A percentile compares a stretch with the other conserved stretches of the same genome.
phyloP scores from a whole-genome alignment of 2,888 invertebrate genomes.

The Caprella mutica region DNA sequence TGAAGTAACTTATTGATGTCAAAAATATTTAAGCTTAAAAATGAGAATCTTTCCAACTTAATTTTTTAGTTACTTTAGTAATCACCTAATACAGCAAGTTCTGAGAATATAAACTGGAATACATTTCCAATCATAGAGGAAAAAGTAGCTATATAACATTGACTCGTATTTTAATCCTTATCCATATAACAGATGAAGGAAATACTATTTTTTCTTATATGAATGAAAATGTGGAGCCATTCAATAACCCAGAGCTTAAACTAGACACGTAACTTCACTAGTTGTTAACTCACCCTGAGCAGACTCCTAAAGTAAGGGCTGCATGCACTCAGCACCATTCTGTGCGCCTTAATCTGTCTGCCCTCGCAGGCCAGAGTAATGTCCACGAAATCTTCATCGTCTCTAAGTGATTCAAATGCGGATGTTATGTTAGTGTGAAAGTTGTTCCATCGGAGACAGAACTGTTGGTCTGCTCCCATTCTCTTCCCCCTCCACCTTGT shows the following conservation, averaged over 20 bases:
- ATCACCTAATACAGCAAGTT: background rate
- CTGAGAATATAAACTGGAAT: background rate
- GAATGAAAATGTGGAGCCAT: too few species aligned
- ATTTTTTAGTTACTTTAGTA: too few species aligned
- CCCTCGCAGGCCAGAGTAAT: constrained; percentile 39
- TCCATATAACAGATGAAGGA: too few species aligned
- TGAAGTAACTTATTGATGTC: too few species aligned
- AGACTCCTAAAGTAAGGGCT: constrained; percentile 39
- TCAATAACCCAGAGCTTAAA: too few species aligned
- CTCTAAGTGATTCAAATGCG: constrained; percentile 37
- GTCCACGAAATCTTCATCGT: constrained; percentile 38
- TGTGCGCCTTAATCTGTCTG: constrained; percentile 38
- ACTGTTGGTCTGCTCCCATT: constrained; percentile 51
- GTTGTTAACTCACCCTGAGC: constrained; percentile 26
- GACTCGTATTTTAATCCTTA: too few species aligned
- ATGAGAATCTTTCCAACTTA: too few species aligned
- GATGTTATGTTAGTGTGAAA: constrained; percentile 53
- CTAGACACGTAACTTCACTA: background rate
- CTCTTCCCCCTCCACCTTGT: constrained; percentile 35
- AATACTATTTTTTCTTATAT: too few species aligned
- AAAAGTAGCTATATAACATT: background rate
- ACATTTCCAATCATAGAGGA: background rate
- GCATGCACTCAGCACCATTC: constrained; percentile 39
- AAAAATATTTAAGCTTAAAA: too few species aligned
- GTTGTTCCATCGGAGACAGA: constrained; percentile 76